These are phyloP conservation scores for Alentia gelatinosa DNA, from an alignment of 2,888 invertebrate genomes.

Conservation along the genomic window DNA sequence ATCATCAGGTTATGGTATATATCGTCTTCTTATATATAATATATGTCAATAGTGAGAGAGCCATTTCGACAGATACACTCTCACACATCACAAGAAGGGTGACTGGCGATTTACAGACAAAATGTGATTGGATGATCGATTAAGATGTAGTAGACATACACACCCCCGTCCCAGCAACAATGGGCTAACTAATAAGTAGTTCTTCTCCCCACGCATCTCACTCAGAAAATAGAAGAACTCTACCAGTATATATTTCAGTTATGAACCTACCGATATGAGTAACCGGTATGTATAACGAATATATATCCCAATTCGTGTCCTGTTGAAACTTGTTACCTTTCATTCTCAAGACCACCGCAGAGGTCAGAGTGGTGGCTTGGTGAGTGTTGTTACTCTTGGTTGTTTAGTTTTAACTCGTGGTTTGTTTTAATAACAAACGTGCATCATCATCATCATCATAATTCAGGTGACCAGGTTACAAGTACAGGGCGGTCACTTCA, in stretches of 20 bases:
- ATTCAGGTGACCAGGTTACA: too few relatives aligned
- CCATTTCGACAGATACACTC: background rate
- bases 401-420: too few relatives aligned
- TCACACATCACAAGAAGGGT: constrained; percentile 22
- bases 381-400: too few relatives aligned
- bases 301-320: too few relatives aligned
- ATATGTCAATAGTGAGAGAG: constrained; percentile 15
- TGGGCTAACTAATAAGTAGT: background rate
- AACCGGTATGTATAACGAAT: background rate
- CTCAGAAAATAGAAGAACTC: background rate
- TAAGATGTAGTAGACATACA: background rate
- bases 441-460: too few relatives aligned
- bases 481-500: too few relatives aligned
- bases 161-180: background rate
- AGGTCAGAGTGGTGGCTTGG: too few relatives aligned
- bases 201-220: background rate
- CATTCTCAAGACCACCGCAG: too few relatives aligned
- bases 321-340: too few relatives aligned
- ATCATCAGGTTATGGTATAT: background rate
- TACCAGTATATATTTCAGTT: background rate
- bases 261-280: background rate
- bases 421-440: too few relatives aligned
- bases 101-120: background rate
- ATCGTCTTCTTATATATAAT: background rate
- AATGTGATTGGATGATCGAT: constrained; percentile 22